Evolutionary conservation across 2,888 invertebrate genomes (phyloP), one percentile per base, ranked within the genome.

Genomic region (Andrena haemorrhoa): DNA sequence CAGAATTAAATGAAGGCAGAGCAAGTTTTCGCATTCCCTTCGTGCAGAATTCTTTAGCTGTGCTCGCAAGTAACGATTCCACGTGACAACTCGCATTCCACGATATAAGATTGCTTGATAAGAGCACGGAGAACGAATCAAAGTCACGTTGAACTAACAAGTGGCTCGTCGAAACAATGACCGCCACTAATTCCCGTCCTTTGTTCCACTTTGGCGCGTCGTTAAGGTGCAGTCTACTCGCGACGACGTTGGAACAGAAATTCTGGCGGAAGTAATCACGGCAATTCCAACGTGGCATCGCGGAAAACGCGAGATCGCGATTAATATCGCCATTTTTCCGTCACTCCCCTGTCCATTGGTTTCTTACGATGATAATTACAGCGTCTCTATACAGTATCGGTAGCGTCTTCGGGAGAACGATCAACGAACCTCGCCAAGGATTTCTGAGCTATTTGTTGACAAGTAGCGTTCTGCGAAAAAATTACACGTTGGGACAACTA

Each of bases 311-410:
- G 20, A 23, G 41, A 5, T 41, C 41, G 8, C 0, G 20, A 23
- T 20, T 16, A 51, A 51, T n/a, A 20, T 20, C n/a, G n/a, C 51
- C 20, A 20, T 56, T 26, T 20, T 56, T 56, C 23, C 23, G 23
- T 10, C 23, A 20, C 31, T 29, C 7, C 6, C 10, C 6, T 58
- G 29, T 41, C 16, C 41, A 8, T 12, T 70, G 58, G 29, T 58
- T 70, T 47, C n/a, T 58, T 20, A 29, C n/a, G 56, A 58, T n/a
- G n/a, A 26, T 58, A 74, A 74, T 58, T 58, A 41, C 16, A 35
- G 7, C 3, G 6, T 68, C 10, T 68, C 33, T 33, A 4, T 12
- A 41, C 12, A 23, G 7, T 70, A 23, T 4, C 41, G 53, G n/a
- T 33, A 23, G 23, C 5, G 33, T n/a, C 68, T 12, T 60, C 26